A percentile compares a stretch with the other conserved stretches of the same genome.
These are phyloP conservation scores for Pavo muticus DNA, from an alignment of 2,113 vertebrate genomes.

Conservation along the genomic window DNA sequence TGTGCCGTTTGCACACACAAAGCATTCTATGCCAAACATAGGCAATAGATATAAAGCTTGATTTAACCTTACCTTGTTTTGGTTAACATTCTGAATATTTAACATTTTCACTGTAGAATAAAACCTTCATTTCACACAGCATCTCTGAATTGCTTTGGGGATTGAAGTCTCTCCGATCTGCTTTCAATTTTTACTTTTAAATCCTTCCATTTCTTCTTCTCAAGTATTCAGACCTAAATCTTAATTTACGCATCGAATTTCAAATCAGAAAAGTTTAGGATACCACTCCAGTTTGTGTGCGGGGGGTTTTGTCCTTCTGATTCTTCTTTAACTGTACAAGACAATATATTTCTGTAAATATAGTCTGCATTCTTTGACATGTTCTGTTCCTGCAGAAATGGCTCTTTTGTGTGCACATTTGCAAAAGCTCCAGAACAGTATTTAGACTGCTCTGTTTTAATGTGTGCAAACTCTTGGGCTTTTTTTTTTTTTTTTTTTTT, in stretches of 20 bases:
- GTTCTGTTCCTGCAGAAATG: not conserved
- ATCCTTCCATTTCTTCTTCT: not conserved
- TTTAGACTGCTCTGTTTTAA: not conserved
- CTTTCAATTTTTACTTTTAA: not conserved
- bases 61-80: not conserved
- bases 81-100: not conserved
- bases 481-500: not conserved
- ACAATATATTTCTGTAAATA: not conserved
- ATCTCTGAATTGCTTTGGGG: not conserved
- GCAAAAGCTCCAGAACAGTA: not conserved
- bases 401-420: not conserved
- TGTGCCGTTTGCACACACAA: constrained; percentile 5
- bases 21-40: not conserved
- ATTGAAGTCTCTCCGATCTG: not conserved
- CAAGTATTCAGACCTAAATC: not conserved
- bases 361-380: not conserved
- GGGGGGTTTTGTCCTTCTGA: not conserved
- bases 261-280: not conserved
- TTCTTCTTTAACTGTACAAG: not conserved
- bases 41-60: not conserved
- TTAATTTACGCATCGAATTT: not conserved
- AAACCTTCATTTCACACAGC: not conserved
- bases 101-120: not conserved
- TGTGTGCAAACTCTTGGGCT: not conserved
- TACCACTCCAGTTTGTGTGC: not conserved